phyloP scores from a whole-genome alignment of 2,113 vertebrate species.

The Lycaon pictus region DNA sequence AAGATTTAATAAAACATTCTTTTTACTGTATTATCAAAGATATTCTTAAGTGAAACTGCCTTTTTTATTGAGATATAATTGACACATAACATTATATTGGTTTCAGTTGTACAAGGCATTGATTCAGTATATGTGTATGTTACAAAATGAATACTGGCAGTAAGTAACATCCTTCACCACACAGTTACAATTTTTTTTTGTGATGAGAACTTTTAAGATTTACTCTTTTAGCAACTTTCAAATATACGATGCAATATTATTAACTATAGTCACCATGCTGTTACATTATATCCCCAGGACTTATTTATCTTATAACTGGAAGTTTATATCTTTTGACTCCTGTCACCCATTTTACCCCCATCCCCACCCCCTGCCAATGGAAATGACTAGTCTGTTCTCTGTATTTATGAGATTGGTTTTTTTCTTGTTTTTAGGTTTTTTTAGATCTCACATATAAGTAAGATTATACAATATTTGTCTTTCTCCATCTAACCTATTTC shows the following conservation, averaged over 20 bases:
- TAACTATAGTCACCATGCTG: neutral
- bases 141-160: neutral
- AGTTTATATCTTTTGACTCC: neutral
- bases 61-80: neutral
- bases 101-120: neutral
- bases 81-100: neutral
- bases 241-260: neutral
- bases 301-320: neutral
- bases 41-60: neutral
- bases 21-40: neutral
- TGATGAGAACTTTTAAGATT: neutral
- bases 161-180: neutral
- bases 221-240: neutral
- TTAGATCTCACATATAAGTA: neutral
- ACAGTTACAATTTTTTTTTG: neutral
- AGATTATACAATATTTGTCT: neutral
- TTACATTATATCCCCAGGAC: neutral
- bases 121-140: neutral
- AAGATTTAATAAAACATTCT: conserved; percentile 34
- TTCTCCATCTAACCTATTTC: neutral
- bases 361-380: no score
- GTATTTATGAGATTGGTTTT: neutral
- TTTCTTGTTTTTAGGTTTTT: neutral
- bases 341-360: neutral
- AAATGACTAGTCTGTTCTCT: neutral